Evolutionary conservation across 2,888 invertebrate genomes (phyloP).

Genomic region (Melolontha melolontha): DNA sequence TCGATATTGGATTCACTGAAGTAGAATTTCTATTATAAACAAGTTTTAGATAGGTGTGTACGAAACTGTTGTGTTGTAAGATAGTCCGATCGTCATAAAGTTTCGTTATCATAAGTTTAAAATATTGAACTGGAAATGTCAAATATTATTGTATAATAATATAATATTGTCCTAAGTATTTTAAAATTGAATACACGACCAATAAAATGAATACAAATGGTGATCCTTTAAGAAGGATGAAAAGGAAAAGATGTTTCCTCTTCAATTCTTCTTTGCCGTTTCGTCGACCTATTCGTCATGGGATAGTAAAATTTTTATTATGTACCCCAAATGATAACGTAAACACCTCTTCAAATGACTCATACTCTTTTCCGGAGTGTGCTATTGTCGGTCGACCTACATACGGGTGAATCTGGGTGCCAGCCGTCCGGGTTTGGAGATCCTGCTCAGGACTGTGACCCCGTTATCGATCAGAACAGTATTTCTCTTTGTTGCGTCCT

Average conservation of each 20-base stretch:
- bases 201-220: no score
- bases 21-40: no score
- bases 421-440: constrained; percentile 48
- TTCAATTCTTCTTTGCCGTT: constrained; percentile 10
- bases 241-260: constrained; percentile 1
- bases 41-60: no score
- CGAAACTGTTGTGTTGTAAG: no score
- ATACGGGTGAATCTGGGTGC: constrained; percentile 50
- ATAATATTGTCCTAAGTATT: no score
- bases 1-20: no score
- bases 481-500: constrained; percentile 25
- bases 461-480: constrained; percentile 52
- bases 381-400: constrained; percentile 48
- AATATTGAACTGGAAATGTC: no score
- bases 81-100: no score
- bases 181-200: no score
- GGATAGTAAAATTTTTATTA: constrained; percentile 35
- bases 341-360: constrained; percentile 34
- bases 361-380: constrained; percentile 21
- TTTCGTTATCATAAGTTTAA: no score
- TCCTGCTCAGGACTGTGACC: constrained; percentile 53
- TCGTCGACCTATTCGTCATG: constrained; percentile 20
- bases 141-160: no score
- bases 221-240: background rate
- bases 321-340: constrained; percentile 36